Evolutionary conservation across 2,888 invertebrate genomes (phyloP), one percentile per base, ranked within the genome.

Genomic region (Thymelicus lineola): DNA sequence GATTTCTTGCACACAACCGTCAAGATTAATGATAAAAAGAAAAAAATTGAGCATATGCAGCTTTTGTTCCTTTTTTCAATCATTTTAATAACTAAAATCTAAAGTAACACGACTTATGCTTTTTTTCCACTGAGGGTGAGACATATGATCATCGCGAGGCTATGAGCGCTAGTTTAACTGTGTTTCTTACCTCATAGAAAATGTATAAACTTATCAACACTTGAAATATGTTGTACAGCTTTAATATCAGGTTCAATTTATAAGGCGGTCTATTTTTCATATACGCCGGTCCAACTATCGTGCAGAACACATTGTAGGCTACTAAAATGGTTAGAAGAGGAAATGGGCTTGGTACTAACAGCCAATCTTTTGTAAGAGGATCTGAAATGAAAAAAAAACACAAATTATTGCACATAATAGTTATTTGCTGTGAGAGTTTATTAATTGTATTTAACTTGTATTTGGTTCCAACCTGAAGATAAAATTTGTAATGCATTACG

Each of bases 141-240:
- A 20, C 20, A 20, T 20, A 3, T 20, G 1, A 20, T 20, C 20
- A 3, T 1, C 20, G 20, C 20, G 1, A 5, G 28, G 28, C 1
- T 28, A 28, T 3, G 28, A 28, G 28, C 28, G 28, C 9, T 35
- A 28, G 14, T 46, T 6, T 38, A 67, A 57, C 28, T 46, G 12
- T 6, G 7, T 57, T 10, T n/a, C 67, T 75, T 72, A 83, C 83
- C 81, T 80, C 77, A 58, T 76, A 75, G n/a, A 80, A 79, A 12
- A 78, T 35, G 50, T 73, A 76, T 7, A 66, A 6, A 45, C 74
- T 78, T n/a, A 74, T 38, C 2, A 73, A 0, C 42, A 97, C 95
- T 95, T 97, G 97, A 6, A 94, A 70, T 0, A 95, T 84, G 80
- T 97, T 97, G 82, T 97, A 97, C 0, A 94, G 80, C 74, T 96